phyloP scores from a whole-genome alignment of 2,888 invertebrate species.

The Bruchidius siliquastri region DNA sequence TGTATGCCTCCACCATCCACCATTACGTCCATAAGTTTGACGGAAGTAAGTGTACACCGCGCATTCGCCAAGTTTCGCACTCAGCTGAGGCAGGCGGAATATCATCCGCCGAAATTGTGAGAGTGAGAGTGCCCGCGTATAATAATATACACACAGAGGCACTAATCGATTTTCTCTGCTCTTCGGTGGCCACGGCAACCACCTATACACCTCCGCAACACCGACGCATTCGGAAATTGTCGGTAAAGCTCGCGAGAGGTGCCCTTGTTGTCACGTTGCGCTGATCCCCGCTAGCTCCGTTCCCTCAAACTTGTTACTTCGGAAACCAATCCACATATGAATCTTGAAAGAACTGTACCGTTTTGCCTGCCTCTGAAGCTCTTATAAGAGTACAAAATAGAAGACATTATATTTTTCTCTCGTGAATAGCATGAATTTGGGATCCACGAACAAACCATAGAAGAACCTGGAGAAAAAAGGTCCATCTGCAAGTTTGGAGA shows the following conservation, averaged over 20 bases:
- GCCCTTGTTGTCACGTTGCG: background rate
- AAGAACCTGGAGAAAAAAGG: no score
- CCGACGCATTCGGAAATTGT: background rate
- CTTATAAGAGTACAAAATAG: no score
- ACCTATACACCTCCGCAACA: background rate
- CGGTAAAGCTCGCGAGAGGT: background rate
- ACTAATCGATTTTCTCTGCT: background rate
- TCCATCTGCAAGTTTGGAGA: no score
- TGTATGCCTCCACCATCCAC: no score
- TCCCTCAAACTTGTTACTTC: background rate
- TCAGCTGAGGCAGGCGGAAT: background rate
- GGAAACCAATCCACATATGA: no score
- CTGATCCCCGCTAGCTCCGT: background rate
- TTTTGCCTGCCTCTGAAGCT: no score
- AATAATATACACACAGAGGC: background rate
- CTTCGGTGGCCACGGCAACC: background rate
- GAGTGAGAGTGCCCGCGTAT: background rate
- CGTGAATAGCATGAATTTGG: no score
- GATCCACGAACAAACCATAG: no score
- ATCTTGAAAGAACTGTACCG: no score
- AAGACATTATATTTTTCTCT: no score
- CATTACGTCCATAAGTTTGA: no score
- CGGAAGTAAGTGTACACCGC: background rate
- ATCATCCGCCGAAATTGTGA: background rate
- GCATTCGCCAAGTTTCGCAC: background rate